Conservation (phyloP, 2,888 invertebrate genomes). For the Cacoxenus indagator region DNA sequence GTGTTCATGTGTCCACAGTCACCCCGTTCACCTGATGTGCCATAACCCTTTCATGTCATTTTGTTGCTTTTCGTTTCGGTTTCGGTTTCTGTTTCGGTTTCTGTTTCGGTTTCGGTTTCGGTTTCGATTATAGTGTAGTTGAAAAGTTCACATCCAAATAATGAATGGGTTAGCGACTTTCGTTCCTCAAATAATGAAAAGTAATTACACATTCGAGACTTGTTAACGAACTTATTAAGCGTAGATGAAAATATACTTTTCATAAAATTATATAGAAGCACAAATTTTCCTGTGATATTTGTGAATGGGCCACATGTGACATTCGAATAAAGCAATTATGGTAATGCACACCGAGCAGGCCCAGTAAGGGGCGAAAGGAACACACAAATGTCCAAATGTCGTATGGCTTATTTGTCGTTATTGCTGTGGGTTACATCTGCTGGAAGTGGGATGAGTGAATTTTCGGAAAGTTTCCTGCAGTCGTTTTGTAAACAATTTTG, state of each 20-base stretch:
- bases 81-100: neutral
- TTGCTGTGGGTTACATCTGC: no score
- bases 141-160: constrained; percentile 25
- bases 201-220: constrained; percentile 36
- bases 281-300: neutral
- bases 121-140: neutral
- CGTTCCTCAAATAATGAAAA: constrained; percentile 27
- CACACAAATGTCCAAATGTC: no score
- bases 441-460: no score
- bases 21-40: no score
- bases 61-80: neutral
- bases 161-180: constrained; percentile 27
- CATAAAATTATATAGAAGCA: neutral
- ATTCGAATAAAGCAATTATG: constrained; percentile 22
- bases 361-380: neutral
- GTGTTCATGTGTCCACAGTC: no score
- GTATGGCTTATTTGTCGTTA: no score
- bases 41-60: neutral
- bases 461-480: no score
- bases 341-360: neutral
- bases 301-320: neutral
- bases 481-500: no score
- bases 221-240: constrained; percentile 60
- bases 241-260: constrained; percentile 22
- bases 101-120: neutral